Evolutionary conservation across 2,888 invertebrate genomes (phyloP).

Genomic region (Caenorhabditis angaria): DNA sequence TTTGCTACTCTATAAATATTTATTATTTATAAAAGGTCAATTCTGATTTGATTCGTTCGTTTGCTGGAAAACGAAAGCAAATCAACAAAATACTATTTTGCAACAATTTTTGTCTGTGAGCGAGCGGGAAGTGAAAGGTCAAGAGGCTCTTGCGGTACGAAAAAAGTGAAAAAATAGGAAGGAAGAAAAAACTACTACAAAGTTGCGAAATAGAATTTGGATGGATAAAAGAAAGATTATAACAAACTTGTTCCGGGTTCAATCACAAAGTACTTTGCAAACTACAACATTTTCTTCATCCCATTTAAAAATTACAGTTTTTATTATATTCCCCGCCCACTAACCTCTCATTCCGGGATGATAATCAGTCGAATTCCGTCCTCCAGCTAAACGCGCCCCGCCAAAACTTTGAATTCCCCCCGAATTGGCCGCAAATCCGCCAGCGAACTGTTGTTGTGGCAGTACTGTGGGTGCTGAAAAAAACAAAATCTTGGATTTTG

Average conservation of each 20-base stretch:
- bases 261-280: too few species aligned
- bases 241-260: not conserved
- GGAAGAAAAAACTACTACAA: not conserved
- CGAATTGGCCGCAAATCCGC: not conserved
- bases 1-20: too few species aligned
- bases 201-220: not conserved
- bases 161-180: not conserved
- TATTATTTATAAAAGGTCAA: too few species aligned
- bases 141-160: conserved; percentile 1
- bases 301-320: too few species aligned
- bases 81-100: too few species aligned
- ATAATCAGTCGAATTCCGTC: not conserved
- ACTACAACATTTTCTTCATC: too few species aligned
- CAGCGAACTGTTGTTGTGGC: too few species aligned
- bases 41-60: not conserved
- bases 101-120: not conserved
- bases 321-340: too few species aligned
- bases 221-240: not conserved
- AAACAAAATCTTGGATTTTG: too few species aligned
- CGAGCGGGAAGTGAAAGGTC: not conserved
- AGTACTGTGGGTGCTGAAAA: not conserved
- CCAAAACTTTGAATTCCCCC: not conserved
- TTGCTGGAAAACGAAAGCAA: not conserved
- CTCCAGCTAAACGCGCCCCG: too few species aligned
- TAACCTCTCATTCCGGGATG: not conserved